Base-by-base conservation (phyloP, 1,140 invertebrate genomes). In the Orchestia grillus region DNA sequence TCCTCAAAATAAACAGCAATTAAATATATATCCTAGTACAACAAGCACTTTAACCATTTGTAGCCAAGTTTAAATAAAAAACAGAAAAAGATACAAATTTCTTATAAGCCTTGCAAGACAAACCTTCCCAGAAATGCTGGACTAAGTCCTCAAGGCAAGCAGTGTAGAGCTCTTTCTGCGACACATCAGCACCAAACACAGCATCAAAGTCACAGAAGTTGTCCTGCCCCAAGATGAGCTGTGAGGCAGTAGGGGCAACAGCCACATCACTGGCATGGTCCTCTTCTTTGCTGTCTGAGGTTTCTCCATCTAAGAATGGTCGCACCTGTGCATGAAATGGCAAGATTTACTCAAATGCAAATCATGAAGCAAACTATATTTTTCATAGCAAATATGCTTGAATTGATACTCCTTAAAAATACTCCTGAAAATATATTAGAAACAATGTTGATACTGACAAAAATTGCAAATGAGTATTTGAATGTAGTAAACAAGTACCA, bases 151-250 rank as follows among this genome's bases (percentile, higher is more conserved):
- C 96, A 42, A 97, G 47, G 87, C 96, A 97, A 0, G 96, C 77
- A 36, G 47, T 41, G 87, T 97, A 97, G 0, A 97, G 91, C 43
- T 97, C 96, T 87, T 97, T 97, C 91, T 97, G 96, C 36, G 96
- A 53, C 40, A 96, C 96, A 92, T 96, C 96, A 40, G 96, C 96
- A 28, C 96, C 96, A 95, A 97, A 97, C 19, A 97, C 96, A 42
- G 96, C 96, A 96, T 97, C 96, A 87, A 97, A 96, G 53, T 97
- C 96, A 96, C 95, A 96, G 95, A 97, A 97, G 88, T 97, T 95
- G 96, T 97, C 96, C 95, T 97, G 96, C 36, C 96, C 96, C n/a
- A 97, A 92, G 53, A 97, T 96, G 57, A 97, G 47, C 62, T 97
- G 96, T 43, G 96, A 97, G 3, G 96, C 96, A 44, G 96, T 95